Conservation (phyloP, 2,797 vertebrate species). For the Tragelaphus eurycerus region DNA sequence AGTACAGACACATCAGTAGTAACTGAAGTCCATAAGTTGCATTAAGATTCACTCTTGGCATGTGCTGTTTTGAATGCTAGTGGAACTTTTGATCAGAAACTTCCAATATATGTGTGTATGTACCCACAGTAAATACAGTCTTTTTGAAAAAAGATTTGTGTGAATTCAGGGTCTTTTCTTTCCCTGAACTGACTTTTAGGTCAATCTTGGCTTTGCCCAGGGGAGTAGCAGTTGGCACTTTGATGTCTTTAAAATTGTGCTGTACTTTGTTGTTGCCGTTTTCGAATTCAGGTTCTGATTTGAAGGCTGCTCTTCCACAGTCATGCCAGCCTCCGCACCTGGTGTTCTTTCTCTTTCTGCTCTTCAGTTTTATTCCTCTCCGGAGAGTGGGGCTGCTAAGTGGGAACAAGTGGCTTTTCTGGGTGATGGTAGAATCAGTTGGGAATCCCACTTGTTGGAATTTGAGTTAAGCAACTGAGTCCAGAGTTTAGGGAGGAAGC, state of each 20-base stretch:
- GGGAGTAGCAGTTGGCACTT: not conserved
- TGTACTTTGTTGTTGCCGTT: not conserved
- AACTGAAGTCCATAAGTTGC: not conserved
- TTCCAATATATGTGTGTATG: not conserved
- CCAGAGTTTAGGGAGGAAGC: constrained; percentile 5
- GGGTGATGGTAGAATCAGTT: not conserved
- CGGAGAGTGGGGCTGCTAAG: not conserved
- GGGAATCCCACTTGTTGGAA: not conserved
- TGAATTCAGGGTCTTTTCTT: not conserved
- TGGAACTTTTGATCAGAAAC: not conserved
- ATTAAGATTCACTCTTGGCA: not conserved
- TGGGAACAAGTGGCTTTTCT: not conserved
- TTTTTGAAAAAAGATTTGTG: not conserved
- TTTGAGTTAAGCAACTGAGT: constrained; percentile 1
- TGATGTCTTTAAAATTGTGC: not conserved
- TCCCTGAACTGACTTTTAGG: not conserved
- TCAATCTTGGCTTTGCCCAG: not conserved
- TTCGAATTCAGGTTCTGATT: not conserved
- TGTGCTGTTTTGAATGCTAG: not conserved
- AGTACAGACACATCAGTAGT: not conserved
- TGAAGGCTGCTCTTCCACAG: not conserved
- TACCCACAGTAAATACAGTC: not conserved
- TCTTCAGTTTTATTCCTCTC: not conserved
- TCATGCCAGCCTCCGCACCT: not conserved
- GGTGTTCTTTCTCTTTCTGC: not conserved